Evolutionary conservation across 1,140 invertebrate genomes (phyloP), one percentile per base, ranked within the genome.

Genomic region (Zaprionus lachaisei): DNA sequence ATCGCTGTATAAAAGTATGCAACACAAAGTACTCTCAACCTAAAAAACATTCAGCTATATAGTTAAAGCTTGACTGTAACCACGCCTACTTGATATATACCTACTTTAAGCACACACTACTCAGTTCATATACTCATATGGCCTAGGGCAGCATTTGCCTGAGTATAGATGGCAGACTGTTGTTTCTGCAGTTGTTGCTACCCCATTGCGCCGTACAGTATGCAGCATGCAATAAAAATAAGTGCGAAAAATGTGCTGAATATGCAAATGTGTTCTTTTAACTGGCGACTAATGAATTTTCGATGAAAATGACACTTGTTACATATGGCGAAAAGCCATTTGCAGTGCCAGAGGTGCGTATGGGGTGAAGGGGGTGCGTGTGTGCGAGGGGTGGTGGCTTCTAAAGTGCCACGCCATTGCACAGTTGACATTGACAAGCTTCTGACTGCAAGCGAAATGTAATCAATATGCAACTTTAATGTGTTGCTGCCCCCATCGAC

Each of bases 401-500:
- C 62, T 44, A 49, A 66, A 73, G 64, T 65, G 54, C 54, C 31
- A 24, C 38, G 58, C 58, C 20, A 26, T 44, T n/a, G 61, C 28
- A 55, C 14, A 34, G 77, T 77, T 81, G 84, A 87, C 75, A 76
- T 70, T 87, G 83, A 83, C 83, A 89, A 71, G 84, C 60, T 24
- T 24, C 76, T 81, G 80, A 62, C 80, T 78, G 84, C 60, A 71
- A 72, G 69, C 75, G 83, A 83, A 87, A 89, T 83, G 84, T 79
- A 87, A 89, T 83, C 83, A 87, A 86, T 83, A 86, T 80, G 77
- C 83, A 72, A 83, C 60, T 75, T 89, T 87, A 75, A 72, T 74
- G 68, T 73, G 67, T 54, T 26, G 38, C 9, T 64, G 64, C 64
- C 41, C 14, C 31, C 31, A 7, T 34, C 31, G 31, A 3, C 31